phyloP scores from a whole-genome alignment of 2,113 vertebrate genomes.

The Tamias sibiricus region DNA sequence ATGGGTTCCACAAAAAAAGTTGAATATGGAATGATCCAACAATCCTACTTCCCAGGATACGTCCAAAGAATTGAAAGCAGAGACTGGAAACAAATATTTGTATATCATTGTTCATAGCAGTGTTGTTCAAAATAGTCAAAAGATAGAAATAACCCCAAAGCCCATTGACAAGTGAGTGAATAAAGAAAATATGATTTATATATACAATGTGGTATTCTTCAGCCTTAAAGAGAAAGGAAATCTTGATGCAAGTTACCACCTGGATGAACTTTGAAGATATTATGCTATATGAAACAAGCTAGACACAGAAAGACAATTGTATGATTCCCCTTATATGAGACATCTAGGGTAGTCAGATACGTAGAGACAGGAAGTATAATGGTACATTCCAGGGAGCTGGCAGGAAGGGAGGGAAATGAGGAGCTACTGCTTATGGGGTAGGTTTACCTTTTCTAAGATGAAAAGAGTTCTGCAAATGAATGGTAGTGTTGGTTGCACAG shows the following conservation, averaged over 20 bases:
- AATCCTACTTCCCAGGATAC: not conserved
- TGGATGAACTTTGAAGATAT: not conserved
- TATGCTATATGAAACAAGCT: not conserved
- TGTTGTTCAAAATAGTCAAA: conserved; percentile 11
- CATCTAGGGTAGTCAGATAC: not conserved
- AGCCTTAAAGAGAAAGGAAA: conserved; percentile 12
- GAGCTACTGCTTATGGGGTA: not conserved
- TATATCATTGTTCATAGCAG: not conserved
- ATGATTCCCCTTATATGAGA: not conserved
- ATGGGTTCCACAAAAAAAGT: not conserved
- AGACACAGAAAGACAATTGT: not conserved
- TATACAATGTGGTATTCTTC: not conserved
- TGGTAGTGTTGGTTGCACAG: not conserved
- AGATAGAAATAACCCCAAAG: not conserved
- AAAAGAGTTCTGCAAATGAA: not conserved
- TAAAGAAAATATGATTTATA: not conserved
- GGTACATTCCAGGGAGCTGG: not conserved
- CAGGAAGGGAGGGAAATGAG: fast-evolving
- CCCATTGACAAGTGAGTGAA: not conserved
- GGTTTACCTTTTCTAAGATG: not conserved
- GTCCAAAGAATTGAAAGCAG: not conserved
- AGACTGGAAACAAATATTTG: not conserved
- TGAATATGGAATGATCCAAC: not conserved
- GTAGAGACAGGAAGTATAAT: not conserved
- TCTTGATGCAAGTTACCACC: not conserved